Conservation (phyloP, 2,888 invertebrate species). For the Matsumyia berberina region DNA sequence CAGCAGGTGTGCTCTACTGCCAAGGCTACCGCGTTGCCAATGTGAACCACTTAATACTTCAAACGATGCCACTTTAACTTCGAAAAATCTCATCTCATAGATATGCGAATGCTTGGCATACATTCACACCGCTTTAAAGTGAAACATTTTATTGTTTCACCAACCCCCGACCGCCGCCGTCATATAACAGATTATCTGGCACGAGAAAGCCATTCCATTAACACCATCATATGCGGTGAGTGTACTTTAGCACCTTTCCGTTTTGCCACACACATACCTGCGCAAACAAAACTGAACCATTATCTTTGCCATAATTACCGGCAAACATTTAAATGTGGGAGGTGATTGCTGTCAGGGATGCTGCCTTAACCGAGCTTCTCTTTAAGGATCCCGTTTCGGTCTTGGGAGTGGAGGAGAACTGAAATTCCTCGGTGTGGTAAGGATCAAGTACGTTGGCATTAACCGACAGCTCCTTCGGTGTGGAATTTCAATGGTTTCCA, state of each 20-base stretch:
- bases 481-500: constrained; percentile 62
- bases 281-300: constrained; percentile 45
- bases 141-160: constrained; percentile 67
- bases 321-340: constrained; percentile 53
- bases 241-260: constrained; percentile 43
- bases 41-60: constrained; percentile 42
- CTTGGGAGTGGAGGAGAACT: constrained; percentile 41
- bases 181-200: constrained; percentile 25
- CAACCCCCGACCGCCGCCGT: background rate
- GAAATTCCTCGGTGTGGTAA: constrained; percentile 41
- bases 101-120: constrained; percentile 35
- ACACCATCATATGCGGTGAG: constrained; percentile 53
- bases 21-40: background rate
- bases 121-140: constrained; percentile 25
- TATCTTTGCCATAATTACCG: constrained; percentile 68
- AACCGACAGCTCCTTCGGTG: constrained; percentile 4
- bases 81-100: constrained; percentile 50
- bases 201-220: constrained; percentile 54
- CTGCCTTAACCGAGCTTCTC: constrained; percentile 23
- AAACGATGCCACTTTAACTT: constrained; percentile 43
- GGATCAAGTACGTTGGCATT: constrained; percentile 26
- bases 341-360: constrained; percentile 1
- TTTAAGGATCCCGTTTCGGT: constrained; percentile 36
- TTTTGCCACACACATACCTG: background rate
- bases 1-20: constrained; percentile 19